Evolutionary conservation across 1,140 invertebrate species (phyloP).

Genomic region (Drosophila seguyi): DNA sequence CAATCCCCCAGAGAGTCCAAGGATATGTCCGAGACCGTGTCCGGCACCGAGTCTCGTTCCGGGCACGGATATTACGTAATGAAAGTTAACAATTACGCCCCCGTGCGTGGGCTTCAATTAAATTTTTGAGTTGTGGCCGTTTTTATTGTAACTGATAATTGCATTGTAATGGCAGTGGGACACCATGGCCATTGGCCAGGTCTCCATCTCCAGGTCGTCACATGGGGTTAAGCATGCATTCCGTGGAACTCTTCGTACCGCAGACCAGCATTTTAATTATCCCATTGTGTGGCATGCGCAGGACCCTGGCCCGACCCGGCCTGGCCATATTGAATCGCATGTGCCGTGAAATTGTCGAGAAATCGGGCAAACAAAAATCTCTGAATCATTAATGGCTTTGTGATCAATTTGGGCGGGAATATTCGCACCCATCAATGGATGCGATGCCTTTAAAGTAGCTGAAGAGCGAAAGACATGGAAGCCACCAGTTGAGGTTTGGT

Average conservation of each 20-base stretch:
- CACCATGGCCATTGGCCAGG: conserved; percentile 10
- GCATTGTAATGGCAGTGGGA: conserved; percentile 74
- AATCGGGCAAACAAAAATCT: conserved; percentile 46
- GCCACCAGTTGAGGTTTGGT: conserved; percentile 8
- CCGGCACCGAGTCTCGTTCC: conserved; percentile 1
- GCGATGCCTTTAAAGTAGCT: conserved; percentile 2
- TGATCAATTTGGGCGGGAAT: conserved; percentile 8
- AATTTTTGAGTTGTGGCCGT: conserved; percentile 75
- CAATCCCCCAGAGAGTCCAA: conserved; percentile 46
- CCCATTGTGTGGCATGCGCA: conserved; percentile 52
- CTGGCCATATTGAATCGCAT: conserved; percentile 45
- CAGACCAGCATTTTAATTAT: conserved; percentile 73
- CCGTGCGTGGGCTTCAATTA: conserved; percentile 64
- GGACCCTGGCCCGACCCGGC: conserved; percentile 1
- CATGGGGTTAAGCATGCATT: conserved; percentile 28
- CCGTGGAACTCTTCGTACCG: neutral
- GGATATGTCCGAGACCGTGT: conserved; percentile 8
- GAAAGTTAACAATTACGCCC: conserved; percentile 78
- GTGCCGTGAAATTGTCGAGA: conserved; percentile 44
- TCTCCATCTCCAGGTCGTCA: conserved; percentile 32
- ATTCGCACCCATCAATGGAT: neutral
- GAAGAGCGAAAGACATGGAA: neutral
- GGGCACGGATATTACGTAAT: conserved; percentile 58
- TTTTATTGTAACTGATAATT: conserved; percentile 80
- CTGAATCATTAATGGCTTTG: conserved; percentile 24